Conservation (phyloP, 2,797 vertebrate species). For the Crocidura indochinensis region DNA sequence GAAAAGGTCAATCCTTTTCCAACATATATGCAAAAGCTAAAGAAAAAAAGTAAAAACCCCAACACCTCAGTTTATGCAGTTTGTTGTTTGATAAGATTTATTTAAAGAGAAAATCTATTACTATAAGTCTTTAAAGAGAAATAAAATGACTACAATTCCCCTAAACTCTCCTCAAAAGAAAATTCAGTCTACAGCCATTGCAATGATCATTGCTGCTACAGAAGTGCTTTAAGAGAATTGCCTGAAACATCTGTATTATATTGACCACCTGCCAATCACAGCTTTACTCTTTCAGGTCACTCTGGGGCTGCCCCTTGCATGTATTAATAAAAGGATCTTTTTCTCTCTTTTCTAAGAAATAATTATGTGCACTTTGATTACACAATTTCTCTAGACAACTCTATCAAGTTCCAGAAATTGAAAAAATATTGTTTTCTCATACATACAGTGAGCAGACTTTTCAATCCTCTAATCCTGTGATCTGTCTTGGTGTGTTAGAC, state of each 20-base stretch:
- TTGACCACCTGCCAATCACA: slow-evolving; percentile 94
- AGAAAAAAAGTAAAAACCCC: slow-evolving; percentile 78
- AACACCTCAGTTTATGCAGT: slow-evolving; percentile 88
- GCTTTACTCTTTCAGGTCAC: slow-evolving; percentile 97
- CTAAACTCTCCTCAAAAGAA: slow-evolving; percentile 87
- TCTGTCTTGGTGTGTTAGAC: slow-evolving; percentile 94
- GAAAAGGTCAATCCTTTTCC: slow-evolving; percentile 89
- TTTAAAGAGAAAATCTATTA: slow-evolving; percentile 90
- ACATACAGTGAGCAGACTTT: slow-evolving; percentile 89
- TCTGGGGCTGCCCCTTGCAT: slow-evolving; percentile 97
- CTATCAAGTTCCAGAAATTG: slow-evolving; percentile 86
- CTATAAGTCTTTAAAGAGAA: slow-evolving; percentile 89
- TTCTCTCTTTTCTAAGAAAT: slow-evolving; percentile 86
- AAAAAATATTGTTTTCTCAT: slow-evolving; percentile 91
- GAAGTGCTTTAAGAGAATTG: slow-evolving; percentile 92
- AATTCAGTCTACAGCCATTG: slow-evolving; percentile 91
- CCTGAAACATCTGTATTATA: slow-evolving; percentile 92
- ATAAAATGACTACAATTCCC: slow-evolving; percentile 88
- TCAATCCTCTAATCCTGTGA: slow-evolving; percentile 95
- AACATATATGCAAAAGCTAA: slow-evolving; percentile 92
- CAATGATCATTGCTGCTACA: slow-evolving; percentile 91
- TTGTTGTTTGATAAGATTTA: slow-evolving; percentile 91
- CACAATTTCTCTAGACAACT: slow-evolving; percentile 88
- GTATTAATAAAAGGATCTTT: slow-evolving; percentile 91
- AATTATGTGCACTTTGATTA: slow-evolving; percentile 91